Conservation (phyloP, 2,113 vertebrate genomes). For the Bubalus kerabau region DNA sequence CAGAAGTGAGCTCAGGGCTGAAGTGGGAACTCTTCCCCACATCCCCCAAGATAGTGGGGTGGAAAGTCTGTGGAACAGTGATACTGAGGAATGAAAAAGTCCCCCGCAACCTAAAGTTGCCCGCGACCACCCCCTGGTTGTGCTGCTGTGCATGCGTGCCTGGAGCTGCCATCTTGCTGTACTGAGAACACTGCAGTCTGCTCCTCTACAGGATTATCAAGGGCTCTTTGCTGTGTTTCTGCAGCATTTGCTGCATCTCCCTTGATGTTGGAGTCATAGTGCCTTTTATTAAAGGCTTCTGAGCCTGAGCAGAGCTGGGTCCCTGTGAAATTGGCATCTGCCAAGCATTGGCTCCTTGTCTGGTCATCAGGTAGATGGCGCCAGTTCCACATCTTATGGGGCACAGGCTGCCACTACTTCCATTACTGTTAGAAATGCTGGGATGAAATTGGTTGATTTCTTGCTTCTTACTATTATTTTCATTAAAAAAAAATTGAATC, state of each 20-base stretch:
- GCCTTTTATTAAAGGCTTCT: background rate
- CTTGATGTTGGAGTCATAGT: background rate
- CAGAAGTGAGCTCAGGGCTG: background rate
- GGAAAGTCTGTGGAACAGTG: background rate
- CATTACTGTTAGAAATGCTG: background rate
- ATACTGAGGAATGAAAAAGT: background rate
- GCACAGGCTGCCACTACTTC: background rate
- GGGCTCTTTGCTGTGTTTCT: background rate
- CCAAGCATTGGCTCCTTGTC: background rate
- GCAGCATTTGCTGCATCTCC: background rate
- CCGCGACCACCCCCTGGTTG: rapidly evolving
- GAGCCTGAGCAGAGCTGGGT: background rate
- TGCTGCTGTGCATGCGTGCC: background rate
- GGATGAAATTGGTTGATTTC: background rate
- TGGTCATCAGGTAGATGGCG: background rate
- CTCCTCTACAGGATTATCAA: background rate
- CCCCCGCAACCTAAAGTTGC: background rate
- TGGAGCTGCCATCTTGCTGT: background rate
- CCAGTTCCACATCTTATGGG: background rate
- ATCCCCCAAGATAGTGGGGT: no score
- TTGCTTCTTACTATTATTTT: background rate
- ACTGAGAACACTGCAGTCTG: background rate
- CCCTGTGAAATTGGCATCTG: background rate
- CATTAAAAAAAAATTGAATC: background rate
- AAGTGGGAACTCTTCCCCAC: background rate